Conservation (phyloP, 2,113 vertebrate genomes). For the Rafetus swinhoei region DNA sequence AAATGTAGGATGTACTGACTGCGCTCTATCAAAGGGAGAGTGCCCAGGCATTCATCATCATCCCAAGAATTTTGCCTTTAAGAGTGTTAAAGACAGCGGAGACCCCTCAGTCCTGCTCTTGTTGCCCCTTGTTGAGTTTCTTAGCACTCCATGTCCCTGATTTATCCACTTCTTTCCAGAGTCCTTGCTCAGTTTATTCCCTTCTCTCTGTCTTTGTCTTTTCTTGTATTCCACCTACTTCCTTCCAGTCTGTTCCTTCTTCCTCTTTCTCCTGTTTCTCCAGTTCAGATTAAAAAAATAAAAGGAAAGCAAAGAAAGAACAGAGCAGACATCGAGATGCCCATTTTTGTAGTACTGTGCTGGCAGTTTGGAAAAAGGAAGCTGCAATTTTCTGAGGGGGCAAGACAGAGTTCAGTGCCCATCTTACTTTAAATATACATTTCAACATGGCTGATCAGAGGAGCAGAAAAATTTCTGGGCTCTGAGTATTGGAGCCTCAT, state of each 20-base stretch:
- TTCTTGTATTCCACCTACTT: conserved; percentile 34
- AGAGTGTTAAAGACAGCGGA: background rate
- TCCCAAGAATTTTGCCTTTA: background rate
- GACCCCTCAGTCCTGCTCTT: background rate
- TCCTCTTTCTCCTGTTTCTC: conserved; percentile 30
- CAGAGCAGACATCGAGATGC: conserved; percentile 55
- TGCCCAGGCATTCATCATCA: background rate
- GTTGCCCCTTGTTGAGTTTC: background rate
- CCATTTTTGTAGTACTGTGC: conserved; percentile 51
- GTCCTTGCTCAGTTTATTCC: background rate
- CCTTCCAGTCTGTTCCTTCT: background rate
- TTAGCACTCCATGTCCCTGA: background rate
- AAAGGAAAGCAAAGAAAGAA: too few relatives aligned
- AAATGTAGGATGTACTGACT: too few relatives aligned
- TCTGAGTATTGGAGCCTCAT: conserved; percentile 22
- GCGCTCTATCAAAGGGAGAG: background rate
- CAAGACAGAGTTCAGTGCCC: conserved; percentile 53
- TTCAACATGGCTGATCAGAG: conserved; percentile 49
- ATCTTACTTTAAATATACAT: conserved; percentile 59
- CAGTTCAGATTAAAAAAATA: conserved; percentile 36
- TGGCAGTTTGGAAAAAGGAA: conserved; percentile 26
- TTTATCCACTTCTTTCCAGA: conserved; percentile 18
- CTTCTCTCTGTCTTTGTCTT: background rate
- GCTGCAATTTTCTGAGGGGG: conserved; percentile 46
- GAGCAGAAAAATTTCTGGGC: conserved; percentile 14